Conservation (phyloP, 92 coral and sea anemone species). For the Epizoanthus stellaris region DNA sequence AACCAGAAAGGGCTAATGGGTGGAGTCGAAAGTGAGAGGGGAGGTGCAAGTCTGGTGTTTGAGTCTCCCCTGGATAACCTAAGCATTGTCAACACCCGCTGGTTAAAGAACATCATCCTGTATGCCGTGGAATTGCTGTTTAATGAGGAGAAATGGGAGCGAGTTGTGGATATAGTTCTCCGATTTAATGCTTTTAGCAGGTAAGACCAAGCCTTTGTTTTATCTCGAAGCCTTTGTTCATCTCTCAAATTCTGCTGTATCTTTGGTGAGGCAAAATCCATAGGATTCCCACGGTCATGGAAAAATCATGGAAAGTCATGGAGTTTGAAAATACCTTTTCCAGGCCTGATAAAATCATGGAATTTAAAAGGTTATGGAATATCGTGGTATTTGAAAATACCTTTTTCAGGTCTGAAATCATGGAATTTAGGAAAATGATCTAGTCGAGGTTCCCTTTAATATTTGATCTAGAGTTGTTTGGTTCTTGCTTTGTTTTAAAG, state of each 20-base stretch:
- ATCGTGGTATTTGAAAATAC: too few relatives aligned
- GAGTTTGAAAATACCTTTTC: too few relatives aligned
- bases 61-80: constrained; percentile 89
- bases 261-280: too few relatives aligned
- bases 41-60: constrained; percentile 89
- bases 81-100: constrained; percentile 75
- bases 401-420: too few relatives aligned
- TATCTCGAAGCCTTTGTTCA: not conserved
- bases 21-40: constrained; percentile 90
- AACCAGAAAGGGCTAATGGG: constrained; percentile 82
- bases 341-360: too few relatives aligned
- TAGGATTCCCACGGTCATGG: too few relatives aligned
- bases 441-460: too few relatives aligned
- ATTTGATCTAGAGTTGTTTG: not conserved
- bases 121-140: constrained; percentile 88
- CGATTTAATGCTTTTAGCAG: constrained; percentile 91
- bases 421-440: too few relatives aligned
- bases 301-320: too few relatives aligned
- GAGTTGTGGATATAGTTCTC: constrained; percentile 78
- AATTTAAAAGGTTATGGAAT: too few relatives aligned
- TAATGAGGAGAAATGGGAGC: constrained; percentile 93
- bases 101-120: constrained; percentile 85
- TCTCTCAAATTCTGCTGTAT: too few relatives aligned
- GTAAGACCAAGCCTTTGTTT: constrained; percentile 42
- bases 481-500: constrained; percentile 38